Base-by-base conservation (phyloP, 2,888 invertebrate species). In the Boloria euphrosyne region DNA sequence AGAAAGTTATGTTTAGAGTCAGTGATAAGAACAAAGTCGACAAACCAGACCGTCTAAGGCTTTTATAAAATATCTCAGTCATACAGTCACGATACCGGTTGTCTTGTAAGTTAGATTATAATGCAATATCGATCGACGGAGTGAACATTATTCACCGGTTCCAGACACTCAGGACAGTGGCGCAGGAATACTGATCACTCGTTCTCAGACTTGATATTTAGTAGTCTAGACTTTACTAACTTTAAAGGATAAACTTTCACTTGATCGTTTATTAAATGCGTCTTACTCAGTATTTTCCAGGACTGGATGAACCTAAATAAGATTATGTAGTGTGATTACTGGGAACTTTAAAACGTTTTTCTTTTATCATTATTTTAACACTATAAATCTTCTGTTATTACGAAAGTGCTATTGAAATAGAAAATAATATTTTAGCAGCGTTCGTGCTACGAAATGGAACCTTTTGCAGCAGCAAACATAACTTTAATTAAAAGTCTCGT, bases 151-250 rank as follows among this genome's bases (percentile, higher is more conserved):
- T 66, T 72, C 71, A 72, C 63, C 55, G 67, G 67, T 63, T 62
- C 67, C 66, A 66, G 72, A 67, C 68, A 31, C 63, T 49, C 64
- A 61, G 66, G 65, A 61, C 51, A 58, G 64, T 59, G 59, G 62
- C 31, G 53, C 67, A 62, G 66, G 66, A 69, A 69, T 67, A 65
- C 44, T 66, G 70, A 64, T 66, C 61, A 64, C 63, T 69, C 64
- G 60, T 59, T 71, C 65, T 70, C 71, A 71, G 73, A 73, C 73
- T 71, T 49, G 68, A 67, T 70, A 74, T 75, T 74, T 75, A 75
- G 72, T 75, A 73, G 75, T 75, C 75, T 70, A 69, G 68, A 70
- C 68, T 51, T 22, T 44, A 31, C 43, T 6, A 65, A 58, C 59
- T 59, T 59, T 17, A 31, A 38, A 53, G 52, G 52, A 65, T 65